A percentile compares a stretch with the other conserved stretches of the same genome.
These are phyloP conservation scores for Tiliacea citrago DNA, from an alignment of 2,888 invertebrate genomes.

Conservation along the genomic window DNA sequence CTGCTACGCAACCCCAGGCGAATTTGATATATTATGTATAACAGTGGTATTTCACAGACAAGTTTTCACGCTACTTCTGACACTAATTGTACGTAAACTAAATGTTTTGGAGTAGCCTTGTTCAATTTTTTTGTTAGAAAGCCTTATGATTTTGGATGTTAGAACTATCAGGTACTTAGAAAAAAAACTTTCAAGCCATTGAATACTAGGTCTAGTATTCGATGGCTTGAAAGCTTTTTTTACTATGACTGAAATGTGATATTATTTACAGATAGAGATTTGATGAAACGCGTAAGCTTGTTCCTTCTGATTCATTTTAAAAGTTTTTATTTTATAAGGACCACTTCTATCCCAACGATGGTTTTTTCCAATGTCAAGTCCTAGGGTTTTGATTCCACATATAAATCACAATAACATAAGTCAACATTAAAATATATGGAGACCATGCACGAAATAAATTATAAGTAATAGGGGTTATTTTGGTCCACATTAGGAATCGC, in stretches of 20 bases:
- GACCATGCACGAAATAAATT: conserved; percentile 55
- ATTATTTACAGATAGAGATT: too few species aligned
- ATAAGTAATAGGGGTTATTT: conserved; percentile 56
- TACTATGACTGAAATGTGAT: neutral
- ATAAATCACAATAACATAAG: conserved; percentile 47
- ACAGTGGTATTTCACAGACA: conserved; percentile 64
- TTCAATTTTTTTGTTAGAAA: conserved; percentile 6
- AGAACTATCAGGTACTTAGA: neutral
- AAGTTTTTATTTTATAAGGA: too few species aligned
- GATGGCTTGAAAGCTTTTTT: neutral
- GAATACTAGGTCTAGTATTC: too few species aligned
- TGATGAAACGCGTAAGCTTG: too few species aligned
- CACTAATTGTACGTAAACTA: conserved; percentile 67
- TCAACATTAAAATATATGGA: conserved; percentile 38
- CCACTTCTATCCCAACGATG: neutral
- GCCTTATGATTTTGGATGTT: neutral
- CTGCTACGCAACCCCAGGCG: conserved; percentile 56
- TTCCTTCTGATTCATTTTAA: neutral
- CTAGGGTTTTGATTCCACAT: conserved; percentile 20
- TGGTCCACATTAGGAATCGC: conserved; percentile 43
- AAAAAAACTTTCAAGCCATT: too few species aligned
- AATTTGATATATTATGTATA: conserved; percentile 69
- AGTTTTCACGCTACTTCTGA: conserved; percentile 72
- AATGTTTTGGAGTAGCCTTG: conserved; percentile 36
- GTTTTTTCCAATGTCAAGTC: neutral